Evolutionary conservation across 2,113 vertebrate genomes (phyloP).

Genomic region (Myotis lucifugus): DNA sequence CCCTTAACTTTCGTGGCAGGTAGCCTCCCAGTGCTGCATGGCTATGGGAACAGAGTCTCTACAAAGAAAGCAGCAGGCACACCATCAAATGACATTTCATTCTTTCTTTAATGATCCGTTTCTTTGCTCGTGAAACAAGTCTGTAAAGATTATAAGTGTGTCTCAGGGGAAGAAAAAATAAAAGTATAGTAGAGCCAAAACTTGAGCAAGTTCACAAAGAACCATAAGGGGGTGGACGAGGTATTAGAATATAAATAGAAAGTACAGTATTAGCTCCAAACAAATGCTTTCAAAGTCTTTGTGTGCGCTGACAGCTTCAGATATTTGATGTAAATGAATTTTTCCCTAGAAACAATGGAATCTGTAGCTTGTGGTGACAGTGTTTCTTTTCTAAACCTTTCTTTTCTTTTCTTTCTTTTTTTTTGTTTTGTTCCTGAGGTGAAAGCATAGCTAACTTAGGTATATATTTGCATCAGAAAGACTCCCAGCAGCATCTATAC

Average conservation of each 20-base stretch:
- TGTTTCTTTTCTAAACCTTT: slow-evolving; percentile 74
- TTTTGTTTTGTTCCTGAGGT: slow-evolving; percentile 65
- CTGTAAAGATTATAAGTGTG: slow-evolving; percentile 68
- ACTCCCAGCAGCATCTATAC: slow-evolving; percentile 46
- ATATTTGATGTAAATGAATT: slow-evolving; percentile 78
- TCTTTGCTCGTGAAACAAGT: slow-evolving; percentile 68
- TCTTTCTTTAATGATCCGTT: slow-evolving; percentile 64
- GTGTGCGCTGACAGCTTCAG: slow-evolving; percentile 74
- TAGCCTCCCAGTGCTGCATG: neutral
- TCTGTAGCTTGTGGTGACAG: slow-evolving; percentile 68
- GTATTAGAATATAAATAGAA: slow-evolving; percentile 80
- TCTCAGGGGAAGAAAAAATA: slow-evolving; percentile 62
- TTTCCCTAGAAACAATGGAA: slow-evolving; percentile 73
- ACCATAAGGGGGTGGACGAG: slow-evolving; percentile 73
- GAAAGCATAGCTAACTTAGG: slow-evolving; percentile 66
- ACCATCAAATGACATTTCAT: slow-evolving; percentile 27
- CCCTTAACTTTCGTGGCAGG: neutral
- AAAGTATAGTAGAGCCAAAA: slow-evolving; percentile 68
- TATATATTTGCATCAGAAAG: slow-evolving; percentile 76
- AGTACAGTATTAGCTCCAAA: slow-evolving; percentile 77
- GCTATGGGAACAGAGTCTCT: slow-evolving; percentile 34
- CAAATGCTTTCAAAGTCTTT: slow-evolving; percentile 75
- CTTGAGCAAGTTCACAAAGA: slow-evolving; percentile 76
- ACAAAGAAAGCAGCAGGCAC: slow-evolving; percentile 64
- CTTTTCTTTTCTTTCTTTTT: slow-evolving; percentile 39